Evolutionary conservation across 2,888 invertebrate species (phyloP), one percentile per base, ranked within the genome.

Genomic region (Chymomyza caudatula): DNA sequence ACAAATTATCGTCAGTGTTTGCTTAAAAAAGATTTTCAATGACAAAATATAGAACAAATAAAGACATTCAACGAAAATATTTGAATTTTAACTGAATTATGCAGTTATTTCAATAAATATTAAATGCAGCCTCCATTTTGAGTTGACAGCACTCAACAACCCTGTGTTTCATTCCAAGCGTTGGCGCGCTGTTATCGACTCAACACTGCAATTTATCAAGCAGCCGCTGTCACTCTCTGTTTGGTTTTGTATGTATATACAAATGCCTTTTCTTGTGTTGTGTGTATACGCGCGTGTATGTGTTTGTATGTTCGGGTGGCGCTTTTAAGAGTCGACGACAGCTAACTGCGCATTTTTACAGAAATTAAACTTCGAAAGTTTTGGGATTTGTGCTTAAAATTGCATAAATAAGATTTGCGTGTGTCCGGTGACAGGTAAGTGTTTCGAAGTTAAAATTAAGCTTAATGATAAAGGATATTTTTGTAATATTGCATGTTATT

Each of bases 81-180:
- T 19, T 15, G 3, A 5, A 1, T n/a, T 58, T 2, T 1, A 22
- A 44, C 4, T 4, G 15, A 25, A 5, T 54, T 15, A 56, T 22
- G n/a, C 11, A 1, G n/a, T 25, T 58, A 44, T 47, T 22, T 11
- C 17, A n/a, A n/a, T n/a, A n/a, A n/a, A n/a, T n/a, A n/a, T n/a
- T n/a, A n/a, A n/a, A n/a, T n/a, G n/a, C n/a, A n/a, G 11, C 11
- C 2, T 37, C 8, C 44, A 47, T n/a, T n/a, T 44, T 4, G n/a
- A 13, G 51, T 58, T 51, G 5, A 11, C 59, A 5, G 15, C 8
- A 42, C n/a, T 22, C 11, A 60, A 57, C 78, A 81, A 69, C 78
- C 60, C 80, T 80, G 84, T 59, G 75, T 85, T 79, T 43, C 70
- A 82, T 76, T 81, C 71, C 79, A 57, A n/a, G 25, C 17, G 62